A percentile compares a stretch with the other conserved stretches of the same genome.
Evolutionary conservation across 1,140 invertebrate species (phyloP).

Genomic region (Neodiprion lecontei): DNA sequence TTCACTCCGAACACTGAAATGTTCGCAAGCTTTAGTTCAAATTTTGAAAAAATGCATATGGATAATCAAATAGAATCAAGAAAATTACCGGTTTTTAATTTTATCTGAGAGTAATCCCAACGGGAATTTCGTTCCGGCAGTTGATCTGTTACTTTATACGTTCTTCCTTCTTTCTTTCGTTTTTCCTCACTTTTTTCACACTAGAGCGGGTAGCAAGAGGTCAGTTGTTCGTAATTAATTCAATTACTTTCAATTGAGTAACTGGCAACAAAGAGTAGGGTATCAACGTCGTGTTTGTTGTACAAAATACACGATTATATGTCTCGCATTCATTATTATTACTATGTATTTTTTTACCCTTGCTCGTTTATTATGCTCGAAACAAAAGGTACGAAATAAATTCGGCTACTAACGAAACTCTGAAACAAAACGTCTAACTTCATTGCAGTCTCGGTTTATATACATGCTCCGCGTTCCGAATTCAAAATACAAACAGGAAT

Average conservation of each 20-base stretch:
- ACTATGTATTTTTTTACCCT: not conserved
- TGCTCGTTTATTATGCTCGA: not conserved
- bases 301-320: not conserved
- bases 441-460: not conserved
- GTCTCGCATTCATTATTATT: not conserved
- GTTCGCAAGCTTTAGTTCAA: too few species aligned
- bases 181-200: not conserved
- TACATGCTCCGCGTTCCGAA: too few species aligned
- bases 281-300: not conserved
- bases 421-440: not conserved
- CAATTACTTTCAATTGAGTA: not conserved
- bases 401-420: not conserved
- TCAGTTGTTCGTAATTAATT: conserved; percentile 1
- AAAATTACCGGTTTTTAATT: not conserved
- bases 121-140: too few species aligned
- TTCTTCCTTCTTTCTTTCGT: not conserved
- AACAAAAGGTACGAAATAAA: not conserved
- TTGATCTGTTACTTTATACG: too few species aligned
- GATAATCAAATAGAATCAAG: not conserved
- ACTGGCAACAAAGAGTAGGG: not conserved
- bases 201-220: not conserved
- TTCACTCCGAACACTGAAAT: too few species aligned
- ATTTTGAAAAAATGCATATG: too few species aligned
- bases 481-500: too few species aligned
- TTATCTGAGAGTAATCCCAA: too few species aligned